Evolutionary conservation across 2,113 vertebrate genomes (phyloP).

Genomic region (Cinclus mexicanus): DNA sequence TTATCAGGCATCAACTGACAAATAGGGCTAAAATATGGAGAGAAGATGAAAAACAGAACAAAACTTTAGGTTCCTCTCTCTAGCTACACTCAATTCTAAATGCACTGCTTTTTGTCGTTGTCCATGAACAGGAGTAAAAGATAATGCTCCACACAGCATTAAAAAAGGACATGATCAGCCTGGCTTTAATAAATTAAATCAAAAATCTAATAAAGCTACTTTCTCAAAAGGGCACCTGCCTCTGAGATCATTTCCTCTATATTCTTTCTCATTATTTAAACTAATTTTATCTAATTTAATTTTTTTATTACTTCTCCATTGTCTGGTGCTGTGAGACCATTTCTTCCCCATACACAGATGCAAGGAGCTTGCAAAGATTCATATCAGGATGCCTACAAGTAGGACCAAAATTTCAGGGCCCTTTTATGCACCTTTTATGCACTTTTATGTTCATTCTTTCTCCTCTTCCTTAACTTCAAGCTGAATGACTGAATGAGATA

Average conservation of each 20-base stretch:
- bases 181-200: conserved; percentile 48
- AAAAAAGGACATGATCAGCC: conserved; percentile 32
- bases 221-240: conserved; percentile 56
- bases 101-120: conserved; percentile 24
- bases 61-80: background rate
- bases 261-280: conserved; percentile 62
- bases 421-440: background rate
- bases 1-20: background rate
- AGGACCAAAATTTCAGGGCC: background rate
- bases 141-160: conserved; percentile 24
- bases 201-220: conserved; percentile 59
- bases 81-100: background rate
- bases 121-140: conserved; percentile 5
- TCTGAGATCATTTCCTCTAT: conserved; percentile 61
- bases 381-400: background rate
- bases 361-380: background rate
- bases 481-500: background rate
- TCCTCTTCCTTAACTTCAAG: background rate
- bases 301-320: conserved; percentile 42
- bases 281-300: conserved; percentile 60
- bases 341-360: background rate
- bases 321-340: background rate
- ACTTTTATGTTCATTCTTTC: background rate
- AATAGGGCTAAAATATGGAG: background rate
- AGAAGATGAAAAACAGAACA: background rate